Evolutionary conservation across 2,888 invertebrate species (phyloP), one percentile per base, ranked within the genome.

Genomic region (Dorcus parallelipipedus): DNA sequence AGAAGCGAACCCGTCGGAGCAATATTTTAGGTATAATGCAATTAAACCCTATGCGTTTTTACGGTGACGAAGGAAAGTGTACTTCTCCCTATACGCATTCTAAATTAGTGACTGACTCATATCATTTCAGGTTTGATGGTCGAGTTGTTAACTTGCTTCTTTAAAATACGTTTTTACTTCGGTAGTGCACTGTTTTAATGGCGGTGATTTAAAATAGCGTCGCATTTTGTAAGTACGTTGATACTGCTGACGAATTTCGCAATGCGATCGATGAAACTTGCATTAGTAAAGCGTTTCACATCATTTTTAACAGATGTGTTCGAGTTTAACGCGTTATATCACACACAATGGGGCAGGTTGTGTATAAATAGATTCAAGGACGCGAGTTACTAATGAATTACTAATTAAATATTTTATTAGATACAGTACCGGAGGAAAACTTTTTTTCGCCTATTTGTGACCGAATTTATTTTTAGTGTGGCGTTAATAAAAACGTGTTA

Each of bases 91-190:
- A 64, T 65, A 61, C 62, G 67, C 67, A 68, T 68, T 69, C 67
- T 68, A 69, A 68, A 68, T 69, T 67, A 65, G 67, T 68, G 68
- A 67, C 54, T 55, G 54, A 55, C 64, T 65, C 64, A 67, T 67
- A 67, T 67, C 67, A 66, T 63, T 67, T 64, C 62, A 67, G 67
- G 67, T 69, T 67, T 69, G 67, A 67, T 67, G 64, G 40, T 53
- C 60, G 58, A 47, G 53, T 60, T 52, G 60, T 62, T 60, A 62
- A 61, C 61, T 54, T 49, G 42, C 43, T 51, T 38, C 50, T 50
- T 49, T 49, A 33, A 56, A 56, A 56, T 50, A 55, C 41, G 42
- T 40, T 48, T 49, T 23, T 54, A 39, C 26, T 33, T 33, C 26
- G 26, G 48, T 54, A 53, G 14, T 23, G 45, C 43, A 45, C 53